Evolutionary conservation across 1,140 invertebrate genomes (phyloP).

Genomic region (Portunus trituberculatus): DNA sequence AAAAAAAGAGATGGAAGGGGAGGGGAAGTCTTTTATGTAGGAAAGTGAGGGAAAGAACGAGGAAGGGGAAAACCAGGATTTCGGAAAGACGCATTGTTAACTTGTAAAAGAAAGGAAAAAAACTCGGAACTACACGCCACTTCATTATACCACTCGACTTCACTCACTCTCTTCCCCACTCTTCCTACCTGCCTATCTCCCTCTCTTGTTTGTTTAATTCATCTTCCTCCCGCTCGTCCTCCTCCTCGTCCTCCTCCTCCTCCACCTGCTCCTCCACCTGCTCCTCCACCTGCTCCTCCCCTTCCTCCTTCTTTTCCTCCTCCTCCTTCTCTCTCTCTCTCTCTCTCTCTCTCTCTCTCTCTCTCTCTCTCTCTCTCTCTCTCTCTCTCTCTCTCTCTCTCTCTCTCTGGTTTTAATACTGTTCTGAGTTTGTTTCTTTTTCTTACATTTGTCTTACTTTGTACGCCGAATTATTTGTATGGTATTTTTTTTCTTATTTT

Average conservation of each 20-base stretch:
- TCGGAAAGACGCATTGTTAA: neutral
- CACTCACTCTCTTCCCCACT: slow-evolving; percentile 13
- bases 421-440: neutral
- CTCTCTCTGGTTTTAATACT: neutral
- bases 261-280: neutral
- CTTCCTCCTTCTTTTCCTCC: neutral
- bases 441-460: neutral
- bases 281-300: neutral
- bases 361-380: neutral
- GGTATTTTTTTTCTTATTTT: neutral
- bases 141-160: neutral
- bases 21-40: neutral
- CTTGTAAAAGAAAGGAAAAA: neutral
- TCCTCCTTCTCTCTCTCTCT: neutral
- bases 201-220: neutral
- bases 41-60: neutral
- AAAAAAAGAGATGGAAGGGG: slow-evolving; percentile 18
- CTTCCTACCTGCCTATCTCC: slow-evolving; percentile 8
- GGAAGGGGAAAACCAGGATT: neutral
- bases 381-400: neutral
- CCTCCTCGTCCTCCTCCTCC: neutral
- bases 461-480: neutral
- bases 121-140: neutral
- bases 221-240: neutral
- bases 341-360: slow-evolving; percentile 12